A percentile compares a stretch with the other conserved stretches of the same genome.
These are phyloP conservation scores for Drosophila planitibia DNA, from an alignment of 2,888 invertebrate species.

Conservation along the genomic window DNA sequence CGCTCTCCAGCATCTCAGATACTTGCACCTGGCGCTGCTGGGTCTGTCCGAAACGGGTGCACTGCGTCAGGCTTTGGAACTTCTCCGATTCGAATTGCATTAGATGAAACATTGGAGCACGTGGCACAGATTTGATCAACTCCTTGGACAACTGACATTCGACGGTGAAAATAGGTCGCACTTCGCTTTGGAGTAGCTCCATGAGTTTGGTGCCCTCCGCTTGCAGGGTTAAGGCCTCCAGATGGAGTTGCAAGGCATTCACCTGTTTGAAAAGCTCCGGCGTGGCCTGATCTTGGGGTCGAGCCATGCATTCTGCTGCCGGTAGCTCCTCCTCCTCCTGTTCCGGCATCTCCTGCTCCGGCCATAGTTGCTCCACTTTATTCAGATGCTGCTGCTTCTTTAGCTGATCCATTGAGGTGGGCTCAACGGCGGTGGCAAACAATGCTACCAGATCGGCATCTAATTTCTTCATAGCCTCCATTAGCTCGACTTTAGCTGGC, in stretches of 20 bases:
- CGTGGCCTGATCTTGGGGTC: conserved; percentile 32
- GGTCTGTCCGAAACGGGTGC: conserved; percentile 81
- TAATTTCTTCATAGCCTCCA: conserved; percentile 83
- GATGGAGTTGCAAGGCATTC: conserved; percentile 73
- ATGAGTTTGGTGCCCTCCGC: conserved; percentile 82
- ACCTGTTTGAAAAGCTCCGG: conserved; percentile 74
- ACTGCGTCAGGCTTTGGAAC: conserved; percentile 82
- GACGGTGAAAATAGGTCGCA: conserved; percentile 82
- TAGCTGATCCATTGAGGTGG: conserved; percentile 54
- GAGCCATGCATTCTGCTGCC: conserved; percentile 6
- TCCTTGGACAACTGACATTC: conserved; percentile 82
- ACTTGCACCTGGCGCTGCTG: conserved; percentile 72
- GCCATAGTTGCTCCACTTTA: conserved; percentile 46
- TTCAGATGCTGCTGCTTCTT: conserved; percentile 44
- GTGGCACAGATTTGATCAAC: conserved; percentile 72
- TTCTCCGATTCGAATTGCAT: conserved; percentile 84
- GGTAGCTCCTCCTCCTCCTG: conserved; percentile 45
- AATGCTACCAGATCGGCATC: conserved; percentile 81
- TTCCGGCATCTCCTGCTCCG: conserved; percentile 37
- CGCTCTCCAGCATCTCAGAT: conserved; percentile 29
- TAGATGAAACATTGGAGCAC: conserved; percentile 78
- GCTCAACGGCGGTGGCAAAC: conserved; percentile 73
- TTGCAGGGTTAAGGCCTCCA: conserved; percentile 82
- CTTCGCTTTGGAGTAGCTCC: conserved; percentile 79
- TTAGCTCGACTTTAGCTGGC: conserved; percentile 77